Conservation (phyloP, 1,140 invertebrate species). For the Ladona fulva region DNA sequence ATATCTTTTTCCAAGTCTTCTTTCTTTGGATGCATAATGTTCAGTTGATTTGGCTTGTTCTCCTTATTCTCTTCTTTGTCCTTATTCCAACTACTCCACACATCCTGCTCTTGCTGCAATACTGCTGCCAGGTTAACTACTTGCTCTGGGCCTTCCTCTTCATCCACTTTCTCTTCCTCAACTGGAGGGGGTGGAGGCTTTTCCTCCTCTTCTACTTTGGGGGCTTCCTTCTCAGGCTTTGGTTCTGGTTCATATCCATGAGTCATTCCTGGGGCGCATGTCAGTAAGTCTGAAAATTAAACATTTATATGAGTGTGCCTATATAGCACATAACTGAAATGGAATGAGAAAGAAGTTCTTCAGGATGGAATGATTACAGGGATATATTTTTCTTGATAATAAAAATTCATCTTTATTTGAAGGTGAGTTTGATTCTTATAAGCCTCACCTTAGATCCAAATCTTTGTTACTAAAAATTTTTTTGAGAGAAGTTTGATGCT, state of each 20-base stretch:
- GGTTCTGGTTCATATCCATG: constrained; percentile 39
- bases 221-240: constrained; percentile 38
- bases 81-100: neutral
- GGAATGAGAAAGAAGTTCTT: no score
- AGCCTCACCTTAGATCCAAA: no score
- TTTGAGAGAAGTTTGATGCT: no score
- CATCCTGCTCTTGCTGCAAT: constrained; percentile 29
- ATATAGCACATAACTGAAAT: no score
- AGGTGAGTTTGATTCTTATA: no score
- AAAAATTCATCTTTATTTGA: no score
- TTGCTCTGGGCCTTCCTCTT: constrained; percentile 12
- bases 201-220: constrained; percentile 22
- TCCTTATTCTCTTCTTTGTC: neutral
- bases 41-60: neutral
- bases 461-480: no score
- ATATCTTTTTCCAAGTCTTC: neutral
- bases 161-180: constrained; percentile 16
- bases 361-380: no score
- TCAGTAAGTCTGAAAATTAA: constrained; percentile 41
- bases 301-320: no score
- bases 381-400: no score
- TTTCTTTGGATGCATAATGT: neutral
- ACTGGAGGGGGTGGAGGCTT: neutral
- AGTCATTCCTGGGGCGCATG: constrained; percentile 52
- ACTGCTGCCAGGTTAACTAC: constrained; percentile 31